phyloP scores from a whole-genome alignment of 2,797 vertebrate species.

The Forpus xanthops region DNA sequence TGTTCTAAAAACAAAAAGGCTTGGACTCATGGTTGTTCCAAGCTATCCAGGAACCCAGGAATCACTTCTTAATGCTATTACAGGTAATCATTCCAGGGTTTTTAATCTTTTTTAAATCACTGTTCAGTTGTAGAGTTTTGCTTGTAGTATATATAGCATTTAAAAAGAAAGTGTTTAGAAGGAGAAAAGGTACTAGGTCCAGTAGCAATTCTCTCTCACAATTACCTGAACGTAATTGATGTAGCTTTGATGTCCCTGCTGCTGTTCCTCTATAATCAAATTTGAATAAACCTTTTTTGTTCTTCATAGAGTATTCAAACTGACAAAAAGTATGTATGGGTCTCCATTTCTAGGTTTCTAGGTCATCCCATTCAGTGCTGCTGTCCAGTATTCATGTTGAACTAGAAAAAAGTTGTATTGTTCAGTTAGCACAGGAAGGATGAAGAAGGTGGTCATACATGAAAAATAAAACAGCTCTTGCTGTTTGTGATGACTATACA shows the following conservation, averaged over 20 bases:
- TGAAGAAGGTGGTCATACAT: background rate
- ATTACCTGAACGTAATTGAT: background rate
- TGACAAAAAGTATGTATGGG: background rate
- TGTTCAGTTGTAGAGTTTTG: background rate
- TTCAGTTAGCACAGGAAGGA: background rate
- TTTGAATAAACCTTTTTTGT: background rate
- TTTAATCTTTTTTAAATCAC: background rate
- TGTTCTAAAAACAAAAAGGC: background rate
- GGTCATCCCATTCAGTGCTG: background rate
- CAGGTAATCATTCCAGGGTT: background rate
- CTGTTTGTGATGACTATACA: background rate
- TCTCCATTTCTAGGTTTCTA: background rate
- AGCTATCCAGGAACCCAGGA: background rate
- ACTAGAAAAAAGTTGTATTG: background rate
- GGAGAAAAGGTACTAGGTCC: background rate
- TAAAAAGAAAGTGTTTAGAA: background rate
- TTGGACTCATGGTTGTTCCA: background rate
- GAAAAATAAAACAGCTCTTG: background rate
- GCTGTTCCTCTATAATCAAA: background rate
- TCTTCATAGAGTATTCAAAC: background rate
- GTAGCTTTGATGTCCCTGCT: background rate
- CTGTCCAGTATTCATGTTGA: background rate
- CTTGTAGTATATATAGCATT: rapidly evolving
- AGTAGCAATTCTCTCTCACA: background rate
- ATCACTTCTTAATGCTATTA: background rate